Evolutionary conservation across 2,888 invertebrate species (phyloP).

Genomic region (Drosophila falleni): DNA sequence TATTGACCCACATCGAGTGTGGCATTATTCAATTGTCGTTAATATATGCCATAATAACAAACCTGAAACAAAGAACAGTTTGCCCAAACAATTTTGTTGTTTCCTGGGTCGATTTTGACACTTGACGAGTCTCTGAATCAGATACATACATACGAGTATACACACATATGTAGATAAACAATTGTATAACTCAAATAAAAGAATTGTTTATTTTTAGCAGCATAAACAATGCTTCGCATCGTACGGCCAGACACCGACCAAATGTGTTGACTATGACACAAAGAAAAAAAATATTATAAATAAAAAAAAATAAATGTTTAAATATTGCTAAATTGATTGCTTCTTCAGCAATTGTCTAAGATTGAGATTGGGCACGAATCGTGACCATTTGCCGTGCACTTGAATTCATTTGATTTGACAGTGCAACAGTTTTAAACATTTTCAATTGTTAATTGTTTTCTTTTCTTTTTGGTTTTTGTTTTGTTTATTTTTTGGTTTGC

Average conservation of each 20-base stretch:
- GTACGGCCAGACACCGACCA: constrained; percentile 16
- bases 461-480: constrained; percentile 23
- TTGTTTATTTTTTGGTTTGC: constrained; percentile 43
- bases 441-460: constrained; percentile 1
- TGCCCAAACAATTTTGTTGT: constrained; percentile 6
- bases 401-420: constrained; percentile 47
- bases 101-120: constrained; percentile 50
- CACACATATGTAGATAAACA: constrained; percentile 18
- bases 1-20: constrained; percentile 59
- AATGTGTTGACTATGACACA: constrained; percentile 37
- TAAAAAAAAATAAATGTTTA: not conserved
- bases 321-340: constrained; percentile 27
- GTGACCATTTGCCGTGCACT: constrained; percentile 63
- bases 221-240: constrained; percentile 34
- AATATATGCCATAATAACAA: constrained; percentile 33
- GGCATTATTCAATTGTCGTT: constrained; percentile 66
- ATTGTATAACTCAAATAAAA: constrained; percentile 33
- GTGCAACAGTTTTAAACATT: constrained; percentile 37
- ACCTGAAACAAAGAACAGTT: constrained; percentile 24
- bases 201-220: constrained; percentile 51
- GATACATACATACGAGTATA: not conserved
- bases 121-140: constrained; percentile 3
- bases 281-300: constrained; percentile 7
- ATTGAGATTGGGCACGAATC: constrained; percentile 42
- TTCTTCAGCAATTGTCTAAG: constrained; percentile 44